Evolutionary conservation across 1,140 invertebrate species (phyloP), one percentile per base, ranked within the genome.

Genomic region (Drusus annulatus): DNA sequence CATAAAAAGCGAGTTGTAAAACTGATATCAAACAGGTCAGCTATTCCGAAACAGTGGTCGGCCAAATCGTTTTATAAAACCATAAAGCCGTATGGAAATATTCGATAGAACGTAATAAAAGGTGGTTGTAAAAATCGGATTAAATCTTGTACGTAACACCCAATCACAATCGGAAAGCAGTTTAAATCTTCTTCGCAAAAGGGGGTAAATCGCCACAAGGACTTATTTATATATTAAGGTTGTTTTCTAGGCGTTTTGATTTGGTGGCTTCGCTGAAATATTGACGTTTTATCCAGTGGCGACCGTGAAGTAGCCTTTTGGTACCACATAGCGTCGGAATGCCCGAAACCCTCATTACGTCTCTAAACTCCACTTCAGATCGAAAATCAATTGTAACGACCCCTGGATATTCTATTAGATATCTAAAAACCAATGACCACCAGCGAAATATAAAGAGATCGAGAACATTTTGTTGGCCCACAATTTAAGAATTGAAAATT

Each of bases 81-180:
- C 19, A 71, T 71, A 71, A 71, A 71, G 68, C 68, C 68, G 50
- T 71, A 71, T 71, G 68, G 68, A 71, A 71, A 71, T 71, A 71
- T 71, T 71, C 45, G 68, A 71, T 51, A 71, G 50, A 51, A 71
- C 63, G 45, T 52, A 71, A 71, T 71, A 71, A 71, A 71, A 71
- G 68, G 45, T 71, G 68, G 45, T 71, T 50, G 50, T 71, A 71
- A 71, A 71, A 71, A 23, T 71, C 52, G 45, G 68, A 71, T 51
- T 71, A 71, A 71, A 52, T 21, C 36, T 23, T 71, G 10, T 51
- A 21, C 68, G 19, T 19, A 71, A 23, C 3, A 15, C 19, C 13
- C 68, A 17, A 51, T 19, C 15, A 45, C 36, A 45, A 45, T 13
- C 36, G 36, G 36, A 45, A 45, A 45, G 36, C 13, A 45, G 13